Evolutionary conservation across 2,888 invertebrate species (phyloP).

Genomic region (Plusia festucae): DNA sequence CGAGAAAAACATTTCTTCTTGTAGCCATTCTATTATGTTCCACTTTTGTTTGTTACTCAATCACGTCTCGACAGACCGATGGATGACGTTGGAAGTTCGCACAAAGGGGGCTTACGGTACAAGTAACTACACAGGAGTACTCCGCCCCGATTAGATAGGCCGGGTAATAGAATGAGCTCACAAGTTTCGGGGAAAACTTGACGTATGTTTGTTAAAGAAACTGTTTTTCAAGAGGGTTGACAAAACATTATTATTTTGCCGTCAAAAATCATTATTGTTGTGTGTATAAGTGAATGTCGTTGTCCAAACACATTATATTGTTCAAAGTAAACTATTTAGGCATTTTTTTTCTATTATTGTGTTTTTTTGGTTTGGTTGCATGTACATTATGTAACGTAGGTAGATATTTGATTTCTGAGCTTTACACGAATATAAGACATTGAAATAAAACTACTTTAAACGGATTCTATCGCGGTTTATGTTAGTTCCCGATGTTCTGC

Average conservation of each 20-base stretch:
- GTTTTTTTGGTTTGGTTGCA: too few species aligned
- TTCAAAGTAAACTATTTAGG: neutral
- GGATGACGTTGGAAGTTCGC: conserved; percentile 38
- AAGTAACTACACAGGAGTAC: conserved; percentile 32
- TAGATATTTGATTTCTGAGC: too few species aligned
- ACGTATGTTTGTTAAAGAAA: conserved; percentile 34
- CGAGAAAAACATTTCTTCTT: conserved; percentile 1
- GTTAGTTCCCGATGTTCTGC: too few species aligned
- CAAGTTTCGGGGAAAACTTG: conserved; percentile 39
- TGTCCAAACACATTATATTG: neutral
- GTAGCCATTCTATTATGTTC: conserved; percentile 22
- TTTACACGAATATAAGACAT: too few species aligned
- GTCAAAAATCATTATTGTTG: neutral
- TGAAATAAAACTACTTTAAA: too few species aligned
- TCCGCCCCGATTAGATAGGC: conserved; percentile 39
- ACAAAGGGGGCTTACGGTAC: conserved; percentile 47
- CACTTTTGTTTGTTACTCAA: conserved; percentile 29
- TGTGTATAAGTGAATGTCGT: neutral
- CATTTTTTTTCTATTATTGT: too few species aligned
- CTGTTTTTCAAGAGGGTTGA: conserved; percentile 6
- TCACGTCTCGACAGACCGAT: conserved; percentile 23
- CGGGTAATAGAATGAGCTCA: conserved; percentile 46
- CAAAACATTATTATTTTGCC: neutral
- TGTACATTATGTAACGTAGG: too few species aligned
- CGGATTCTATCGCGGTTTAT: too few species aligned